Evolutionary conservation across 2,113 vertebrate genomes (phyloP), one percentile per base, ranked within the genome.

Genomic region (Clarias macrocephalus): DNA sequence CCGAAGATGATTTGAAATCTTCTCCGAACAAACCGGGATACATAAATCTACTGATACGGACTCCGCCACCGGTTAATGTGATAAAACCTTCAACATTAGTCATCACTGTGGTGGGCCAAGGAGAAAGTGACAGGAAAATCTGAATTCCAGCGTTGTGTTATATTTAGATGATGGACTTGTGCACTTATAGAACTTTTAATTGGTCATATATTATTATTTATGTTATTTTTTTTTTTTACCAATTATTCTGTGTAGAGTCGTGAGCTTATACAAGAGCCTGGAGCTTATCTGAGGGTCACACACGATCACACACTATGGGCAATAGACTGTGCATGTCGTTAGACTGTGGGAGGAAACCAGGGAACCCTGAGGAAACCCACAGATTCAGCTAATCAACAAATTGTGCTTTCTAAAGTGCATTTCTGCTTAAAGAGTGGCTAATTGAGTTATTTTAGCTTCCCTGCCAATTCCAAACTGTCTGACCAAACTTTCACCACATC

Each of bases 51-150:
- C n/a, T 7, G 11, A 56, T 42, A 62, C 48, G 18, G 72, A 54
- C 81, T 30, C 42, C 19, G 13, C 15, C 33, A 48, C 15, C 6
- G 18, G 63, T n/a, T 62, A 62, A 75, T 82, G 33, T 83, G 68
- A 87, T 87, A 37, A 83, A 54, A 87, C 25, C 59, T 25, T 68
- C 12, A 59, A 30, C 56, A 87, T 87, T 63, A 63, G 54, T 82
- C 85, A 87, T 75, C 66, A 2, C 30, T 54, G 56, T 23, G 37
- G 63, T 63, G 85, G 54, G 54, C 13, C 37, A 54, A 82, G 70
- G 59, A 30, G 72, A 77, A 77, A n/a, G 23, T 52, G 73, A 54
- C 21, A 13, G 1, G 48, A 37, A 48, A 75, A 52, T 25, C 19
- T 52, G 37, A 13, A 13, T 25, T 75, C 12, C 18, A 37, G 68